Evolutionary conservation across 2,113 vertebrate species (phyloP).

Genomic region (Recurvirostra avosetta): DNA sequence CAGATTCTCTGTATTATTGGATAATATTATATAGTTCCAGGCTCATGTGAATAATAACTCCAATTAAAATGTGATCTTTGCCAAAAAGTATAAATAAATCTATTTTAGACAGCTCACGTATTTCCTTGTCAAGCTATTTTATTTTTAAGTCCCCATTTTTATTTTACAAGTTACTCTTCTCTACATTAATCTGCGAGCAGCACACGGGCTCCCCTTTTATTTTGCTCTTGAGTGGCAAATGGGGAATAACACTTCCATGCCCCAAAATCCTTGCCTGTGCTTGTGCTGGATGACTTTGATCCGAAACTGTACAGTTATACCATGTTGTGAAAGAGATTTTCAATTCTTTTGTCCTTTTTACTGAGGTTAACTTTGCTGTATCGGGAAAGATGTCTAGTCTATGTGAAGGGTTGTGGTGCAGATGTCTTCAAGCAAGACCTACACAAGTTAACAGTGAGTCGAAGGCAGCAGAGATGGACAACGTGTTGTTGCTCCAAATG

Average conservation of each 20-base stretch:
- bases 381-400: background rate
- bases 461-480: background rate
- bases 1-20: slow-evolving; percentile 19
- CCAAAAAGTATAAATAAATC: slow-evolving; percentile 28
- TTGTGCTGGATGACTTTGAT: background rate
- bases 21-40: background rate
- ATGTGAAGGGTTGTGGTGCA: background rate
- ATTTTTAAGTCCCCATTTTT: background rate
- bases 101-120: background rate
- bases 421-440: background rate
- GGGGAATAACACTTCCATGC: background rate
- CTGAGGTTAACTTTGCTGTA: background rate
- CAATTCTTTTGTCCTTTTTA: background rate
- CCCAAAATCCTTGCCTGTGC: background rate
- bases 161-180: background rate
- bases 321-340: background rate
- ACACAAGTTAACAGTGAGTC: background rate
- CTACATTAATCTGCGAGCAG: background rate
- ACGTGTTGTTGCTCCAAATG: background rate
- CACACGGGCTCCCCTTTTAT: background rate
- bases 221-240: background rate
- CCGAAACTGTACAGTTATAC: background rate
- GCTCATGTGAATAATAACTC: background rate
- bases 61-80: slow-evolving; percentile 24
- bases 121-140: background rate